Evolutionary conservation across 2,888 invertebrate species (phyloP), one percentile per base, ranked within the genome.

Genomic region (Cosmopolites sordidus): DNA sequence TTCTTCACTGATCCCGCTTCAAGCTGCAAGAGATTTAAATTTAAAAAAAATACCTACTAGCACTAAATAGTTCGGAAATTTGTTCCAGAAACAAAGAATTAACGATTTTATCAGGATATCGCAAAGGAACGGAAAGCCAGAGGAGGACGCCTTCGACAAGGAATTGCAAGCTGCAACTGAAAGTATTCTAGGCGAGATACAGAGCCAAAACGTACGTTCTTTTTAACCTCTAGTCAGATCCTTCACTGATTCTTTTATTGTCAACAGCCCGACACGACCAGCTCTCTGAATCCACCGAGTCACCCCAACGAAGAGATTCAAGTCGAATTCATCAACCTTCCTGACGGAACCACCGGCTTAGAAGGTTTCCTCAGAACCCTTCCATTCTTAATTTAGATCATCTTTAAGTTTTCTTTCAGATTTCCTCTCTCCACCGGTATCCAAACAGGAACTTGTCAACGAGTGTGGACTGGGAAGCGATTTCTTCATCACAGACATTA

Each of bases 361-460:
- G 72, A 69, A 68, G 73, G 73, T 73, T 65, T 65, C 37, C 11
- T 6, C n/a, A 8, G 5, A 43, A 33, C n/a, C 11, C 11, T 6
- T 33, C 11, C 3, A 33, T 33, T 9, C 11, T 33, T 4, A n/a
- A 6, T 33, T 9, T 33, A 33, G 3, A 33, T 33, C 11, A 33
- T 9, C 12, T 33, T 4, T 6, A 5, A 33, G 30, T 2, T 45
- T 45, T 45, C 16, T 47, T 70, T 30, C 69, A 79, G 81, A 79
- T 69, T 81, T 81, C 62, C 68, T 81, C 54, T 78, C 79, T 62
- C 80, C 80, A 39, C 71, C 74, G 54, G 86, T 89, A 43, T 85
- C 89, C 29, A 86, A 87, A 65, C 88, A 89, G 68, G 84, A 88
- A 62, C 83, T 87, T 2, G 87, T 87, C 6, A 79, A 84, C 58